Evolutionary conservation across 2,113 vertebrate genomes (phyloP).

Genomic region (Nibea albiflora): DNA sequence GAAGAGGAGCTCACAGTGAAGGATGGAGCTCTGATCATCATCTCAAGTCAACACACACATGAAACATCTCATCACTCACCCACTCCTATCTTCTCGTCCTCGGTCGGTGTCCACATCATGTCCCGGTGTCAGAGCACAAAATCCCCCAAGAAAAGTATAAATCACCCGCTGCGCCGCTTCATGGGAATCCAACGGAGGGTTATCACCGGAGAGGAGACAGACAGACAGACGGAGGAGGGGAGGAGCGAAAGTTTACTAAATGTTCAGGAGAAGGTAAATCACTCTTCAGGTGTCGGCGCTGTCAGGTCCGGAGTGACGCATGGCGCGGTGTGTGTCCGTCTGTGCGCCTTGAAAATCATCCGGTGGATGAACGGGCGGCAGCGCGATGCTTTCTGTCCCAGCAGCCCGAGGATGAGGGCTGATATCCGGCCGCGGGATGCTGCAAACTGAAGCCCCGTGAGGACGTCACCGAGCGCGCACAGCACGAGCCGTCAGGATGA

Average conservation of each 20-base stretch:
- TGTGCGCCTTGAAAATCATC: background rate
- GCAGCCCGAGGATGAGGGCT: too few species aligned
- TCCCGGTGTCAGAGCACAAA: conserved; percentile 50
- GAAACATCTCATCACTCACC: conserved; percentile 73
- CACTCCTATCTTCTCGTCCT: conserved; percentile 85
- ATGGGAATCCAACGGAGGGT: conserved; percentile 49
- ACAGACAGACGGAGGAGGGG: background rate
- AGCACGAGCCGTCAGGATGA: background rate
- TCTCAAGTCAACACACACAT: background rate
- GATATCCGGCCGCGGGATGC: too few species aligned
- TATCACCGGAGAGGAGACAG: background rate
- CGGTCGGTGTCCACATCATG: conserved; percentile 85
- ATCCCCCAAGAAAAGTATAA: conserved; percentile 22
- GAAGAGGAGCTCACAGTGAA: too few species aligned
- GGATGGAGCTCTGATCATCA: too few species aligned
- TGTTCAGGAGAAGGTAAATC: accelerated
- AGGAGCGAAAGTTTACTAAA: conserved; percentile 23
- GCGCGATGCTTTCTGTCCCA: too few species aligned
- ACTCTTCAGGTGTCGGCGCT: background rate
- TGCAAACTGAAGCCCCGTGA: too few species aligned
- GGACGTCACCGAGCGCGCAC: background rate
- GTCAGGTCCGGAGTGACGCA: conserved; percentile 43
- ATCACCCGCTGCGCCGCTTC: conserved; percentile 59
- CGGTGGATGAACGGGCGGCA: too few species aligned
- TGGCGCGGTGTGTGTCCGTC: conserved; percentile 48